Evolutionary conservation across 64 coral and sea anemone species (phyloP).

Genomic region (Pachyseris speciosa): DNA sequence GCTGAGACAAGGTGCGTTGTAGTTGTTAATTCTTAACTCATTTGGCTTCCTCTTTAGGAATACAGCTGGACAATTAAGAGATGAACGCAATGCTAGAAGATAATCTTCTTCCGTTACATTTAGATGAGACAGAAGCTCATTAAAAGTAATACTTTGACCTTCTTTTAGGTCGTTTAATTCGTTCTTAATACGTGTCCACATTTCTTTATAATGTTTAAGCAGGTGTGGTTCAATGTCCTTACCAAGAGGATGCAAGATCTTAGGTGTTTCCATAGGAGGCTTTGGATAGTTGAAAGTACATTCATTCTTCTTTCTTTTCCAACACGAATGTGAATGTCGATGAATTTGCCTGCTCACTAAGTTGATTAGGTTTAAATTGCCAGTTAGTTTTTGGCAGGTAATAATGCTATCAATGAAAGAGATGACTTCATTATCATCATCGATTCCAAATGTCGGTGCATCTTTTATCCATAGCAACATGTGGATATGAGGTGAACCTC

Average conservation of each 20-base stretch:
- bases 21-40: too few species aligned
- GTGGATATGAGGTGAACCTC: too few species aligned
- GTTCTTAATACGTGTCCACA: conserved; percentile 40
- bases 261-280: background rate
- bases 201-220: background rate
- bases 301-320: conserved; percentile 11
- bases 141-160: conserved; percentile 7
- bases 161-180: too few species aligned
- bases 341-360: too few species aligned
- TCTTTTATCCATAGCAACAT: background rate
- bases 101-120: conserved; percentile 46
- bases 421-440: background rate
- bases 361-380: background rate
- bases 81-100: conserved; percentile 22
- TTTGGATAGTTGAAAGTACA: conserved; percentile 38
- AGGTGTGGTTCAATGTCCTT: background rate
- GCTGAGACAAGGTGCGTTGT: too few species aligned
- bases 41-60: conserved; percentile 4
- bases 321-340: conserved; percentile 7
- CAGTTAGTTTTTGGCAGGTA: background rate
- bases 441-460: background rate
- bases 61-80: background rate
- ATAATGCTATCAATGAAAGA: background rate
- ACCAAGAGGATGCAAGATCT: background rate
- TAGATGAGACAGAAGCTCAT: background rate